Evolutionary conservation across 2,888 invertebrate genomes (phyloP), one percentile per base, ranked within the genome.

Genomic region (Drosophila phalerata): DNA sequence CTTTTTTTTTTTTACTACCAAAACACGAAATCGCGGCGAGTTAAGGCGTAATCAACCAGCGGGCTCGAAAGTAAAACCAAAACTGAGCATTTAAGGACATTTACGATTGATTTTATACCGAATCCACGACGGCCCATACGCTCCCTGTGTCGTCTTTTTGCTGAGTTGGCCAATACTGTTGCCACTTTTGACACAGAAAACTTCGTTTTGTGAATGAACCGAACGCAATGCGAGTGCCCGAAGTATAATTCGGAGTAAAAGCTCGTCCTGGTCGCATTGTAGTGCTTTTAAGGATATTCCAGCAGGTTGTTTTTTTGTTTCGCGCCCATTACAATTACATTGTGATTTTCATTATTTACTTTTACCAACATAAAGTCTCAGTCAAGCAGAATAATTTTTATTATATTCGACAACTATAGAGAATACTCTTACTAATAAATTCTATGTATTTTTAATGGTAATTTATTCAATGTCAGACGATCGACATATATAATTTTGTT

Each of bases 51-150:
- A 55, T 38, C 61, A 55, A 81, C 77, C 84, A 77, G 73, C 76
- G 63, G 70, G 81, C 69, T 76, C 69, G 78, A 69, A 79, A 79
- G 89, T 73, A 66, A 78, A 87, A 86, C 80, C 84, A 84, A 85
- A 88, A 90, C 90, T 90, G 83, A 90, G 85, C 88, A 82, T 77
- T 77, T 80, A 87, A 90, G 89, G 85, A 86, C 88, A 79, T 79
- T 85, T 79, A 76, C 85, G 85, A 89, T 89, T 90, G 90, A 89
- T 89, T 89, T 89, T 90, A 88, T 89, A 88, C 87, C 85, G 81
- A 85, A 79, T 58, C 61, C 55, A 62, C 63, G 73, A 83, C 66
- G 77, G 37, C 45, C 58, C 47, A 51, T 37, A 47, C 55, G 48
- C 38, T 55, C 42, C 42, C 42, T 38, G 53, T 42, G 42, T 80